Percentiles rank a stretch among this genome's conserved stretches.
These are phyloP conservation scores for Hozukius guyotensis DNA, from an alignment of 2,797 vertebrate species.

Conservation along the genomic window DNA sequence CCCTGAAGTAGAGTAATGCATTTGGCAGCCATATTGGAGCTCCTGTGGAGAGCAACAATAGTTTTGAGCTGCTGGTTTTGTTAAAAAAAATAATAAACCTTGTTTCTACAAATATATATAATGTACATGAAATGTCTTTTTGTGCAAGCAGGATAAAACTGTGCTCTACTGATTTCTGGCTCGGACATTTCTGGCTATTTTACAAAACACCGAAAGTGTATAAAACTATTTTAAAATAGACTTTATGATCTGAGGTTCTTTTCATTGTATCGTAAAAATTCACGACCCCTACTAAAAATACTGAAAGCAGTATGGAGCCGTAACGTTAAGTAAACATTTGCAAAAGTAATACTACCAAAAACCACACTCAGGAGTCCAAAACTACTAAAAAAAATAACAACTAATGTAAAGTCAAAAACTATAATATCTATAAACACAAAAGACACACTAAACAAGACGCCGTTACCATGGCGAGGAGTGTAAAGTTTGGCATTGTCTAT, in stretches of 20 bases:
- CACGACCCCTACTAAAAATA: neutral
- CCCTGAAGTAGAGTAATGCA: neutral
- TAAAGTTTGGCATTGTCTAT: conserved; percentile 26
- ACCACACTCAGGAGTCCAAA: neutral
- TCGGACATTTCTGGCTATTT: neutral
- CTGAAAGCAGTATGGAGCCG: neutral
- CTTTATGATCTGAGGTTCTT: neutral
- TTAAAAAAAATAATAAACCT: neutral
- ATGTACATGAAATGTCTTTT: neutral
- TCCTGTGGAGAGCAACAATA: neutral
- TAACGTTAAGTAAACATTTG: conserved; percentile 24
- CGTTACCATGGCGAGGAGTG: conserved; percentile 28
- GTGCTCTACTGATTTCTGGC: neutral
- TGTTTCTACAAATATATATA: neutral
- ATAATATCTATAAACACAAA: neutral
- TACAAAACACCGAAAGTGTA: neutral
- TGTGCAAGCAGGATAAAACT: neutral
- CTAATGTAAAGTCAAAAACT: neutral
- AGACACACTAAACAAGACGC: conserved; percentile 3
- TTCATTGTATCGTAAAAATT: conserved; percentile 12
- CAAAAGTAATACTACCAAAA: neutral
- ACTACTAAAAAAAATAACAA: neutral
- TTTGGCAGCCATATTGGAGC: neutral
- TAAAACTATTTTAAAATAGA: neutral
- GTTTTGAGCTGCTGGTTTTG: neutral